phyloP scores from a whole-genome alignment of 2,888 invertebrate species.

The Megastigmus dorsalis region DNA sequence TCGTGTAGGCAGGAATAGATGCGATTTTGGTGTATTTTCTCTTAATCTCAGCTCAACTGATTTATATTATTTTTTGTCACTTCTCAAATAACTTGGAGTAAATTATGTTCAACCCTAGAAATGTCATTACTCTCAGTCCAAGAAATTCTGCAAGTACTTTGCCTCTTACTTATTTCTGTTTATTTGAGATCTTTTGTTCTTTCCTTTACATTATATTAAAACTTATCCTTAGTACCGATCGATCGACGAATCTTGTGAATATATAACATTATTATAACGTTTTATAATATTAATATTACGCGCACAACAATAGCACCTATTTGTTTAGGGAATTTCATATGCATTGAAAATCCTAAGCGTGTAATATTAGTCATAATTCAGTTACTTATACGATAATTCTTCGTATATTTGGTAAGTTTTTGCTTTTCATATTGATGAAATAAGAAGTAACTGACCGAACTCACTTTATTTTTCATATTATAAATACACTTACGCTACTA shows the following conservation, averaged over 20 bases:
- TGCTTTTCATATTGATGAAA: too few relatives aligned
- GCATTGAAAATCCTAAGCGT: conserved; percentile 10
- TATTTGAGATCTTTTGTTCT: conserved; percentile 15
- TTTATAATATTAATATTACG: neutral
- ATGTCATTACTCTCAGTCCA: too few relatives aligned
- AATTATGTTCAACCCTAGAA: too few relatives aligned
- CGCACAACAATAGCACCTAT: conserved; percentile 18
- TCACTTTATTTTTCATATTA: too few relatives aligned
- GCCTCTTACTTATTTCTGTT: neutral
- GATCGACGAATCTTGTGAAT: conserved; percentile 42
- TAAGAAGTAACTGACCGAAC: too few relatives aligned
- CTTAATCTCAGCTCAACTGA: too few relatives aligned
- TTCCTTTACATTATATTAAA: neutral
- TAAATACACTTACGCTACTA: too few relatives aligned
- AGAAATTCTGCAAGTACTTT: too few relatives aligned
- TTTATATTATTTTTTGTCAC: too few relatives aligned
- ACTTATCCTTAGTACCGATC: neutral
- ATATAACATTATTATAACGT: conserved; percentile 5
- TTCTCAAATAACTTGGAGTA: too few relatives aligned
- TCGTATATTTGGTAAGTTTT: neutral
- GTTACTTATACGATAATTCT: too few relatives aligned
- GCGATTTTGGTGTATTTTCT: conserved; percentile 42
- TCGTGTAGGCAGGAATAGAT: conserved; percentile 52
- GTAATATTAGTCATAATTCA: too few relatives aligned
- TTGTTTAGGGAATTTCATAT: conserved; percentile 3